A percentile compares a stretch with the other conserved stretches of the same genome.
These are phyloP conservation scores for Arctia plantaginis DNA, from an alignment of 2,888 invertebrate species.

Conservation along the genomic window DNA sequence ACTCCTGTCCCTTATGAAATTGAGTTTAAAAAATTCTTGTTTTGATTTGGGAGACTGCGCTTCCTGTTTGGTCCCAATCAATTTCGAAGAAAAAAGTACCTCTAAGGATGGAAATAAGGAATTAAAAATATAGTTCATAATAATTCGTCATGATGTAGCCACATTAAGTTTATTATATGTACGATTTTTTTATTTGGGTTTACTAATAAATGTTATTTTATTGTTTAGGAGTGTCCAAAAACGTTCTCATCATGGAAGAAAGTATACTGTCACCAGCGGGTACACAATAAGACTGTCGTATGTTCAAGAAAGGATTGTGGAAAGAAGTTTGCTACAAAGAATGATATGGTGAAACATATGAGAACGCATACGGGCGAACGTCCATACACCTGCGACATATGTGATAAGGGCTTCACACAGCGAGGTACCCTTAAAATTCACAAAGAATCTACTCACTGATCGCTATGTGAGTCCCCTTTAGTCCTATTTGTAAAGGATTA, in stretches of 20 bases:
- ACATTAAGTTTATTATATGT: too few species aligned
- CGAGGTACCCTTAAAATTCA: slow-evolving; percentile 67
- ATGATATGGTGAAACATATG: slow-evolving; percentile 74
- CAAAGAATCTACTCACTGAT: slow-evolving; percentile 46
- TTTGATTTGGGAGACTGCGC: too few species aligned
- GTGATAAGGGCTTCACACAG: slow-evolving; percentile 71
- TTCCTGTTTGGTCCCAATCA: too few species aligned
- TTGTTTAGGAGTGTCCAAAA: slow-evolving; percentile 74
- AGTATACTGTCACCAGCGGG: slow-evolving; percentile 69
- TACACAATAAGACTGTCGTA: slow-evolving; percentile 64
- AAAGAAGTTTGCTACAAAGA: slow-evolving; percentile 74
- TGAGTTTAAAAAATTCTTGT: too few species aligned
- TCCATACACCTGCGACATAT: slow-evolving; percentile 70
- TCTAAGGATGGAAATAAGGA: too few species aligned
- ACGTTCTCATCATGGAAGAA: slow-evolving; percentile 66
- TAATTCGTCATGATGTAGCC: too few species aligned
- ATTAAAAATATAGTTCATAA: too few species aligned
- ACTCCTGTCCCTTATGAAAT: too few species aligned
- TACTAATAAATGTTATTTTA: neutral
- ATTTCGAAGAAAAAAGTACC: too few species aligned
- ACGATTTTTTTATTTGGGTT: too few species aligned
- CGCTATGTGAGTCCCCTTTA: slow-evolving; percentile 45
- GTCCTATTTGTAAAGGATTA: slow-evolving; percentile 9
- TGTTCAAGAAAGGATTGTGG: slow-evolving; percentile 68
- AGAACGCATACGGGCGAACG: slow-evolving; percentile 78